Percentiles rank a stretch among this genome's conserved stretches.
Conservation (phyloP, 2,797 vertebrate genomes). For the Spinus pinus region DNA sequence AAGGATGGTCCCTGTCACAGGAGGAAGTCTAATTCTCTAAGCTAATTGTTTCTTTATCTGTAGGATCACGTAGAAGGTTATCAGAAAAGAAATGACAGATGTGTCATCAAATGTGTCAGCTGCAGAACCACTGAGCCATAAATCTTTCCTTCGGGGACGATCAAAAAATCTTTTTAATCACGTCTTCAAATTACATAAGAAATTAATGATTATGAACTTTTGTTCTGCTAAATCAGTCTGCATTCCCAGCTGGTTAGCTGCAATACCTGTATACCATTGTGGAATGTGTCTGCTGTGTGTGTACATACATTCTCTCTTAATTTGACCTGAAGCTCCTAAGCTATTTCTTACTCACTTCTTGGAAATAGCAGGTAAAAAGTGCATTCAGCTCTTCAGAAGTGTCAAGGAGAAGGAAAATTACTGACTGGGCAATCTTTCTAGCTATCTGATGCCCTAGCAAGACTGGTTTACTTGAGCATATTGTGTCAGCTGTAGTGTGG, state of each 20-base stretch:
- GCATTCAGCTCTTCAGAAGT: not conserved
- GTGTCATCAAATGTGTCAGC: not conserved
- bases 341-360: not conserved
- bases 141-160: not conserved
- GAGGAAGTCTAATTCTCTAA: not conserved
- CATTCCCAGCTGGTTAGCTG: not conserved
- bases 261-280: not conserved
- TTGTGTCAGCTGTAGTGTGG: not conserved
- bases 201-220: not conserved
- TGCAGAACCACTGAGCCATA: not conserved
- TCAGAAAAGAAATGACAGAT: not conserved
- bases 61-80: not conserved
- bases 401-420: not conserved
- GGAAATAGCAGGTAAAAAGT: not conserved
- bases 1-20: not conserved
- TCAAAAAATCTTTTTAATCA: not conserved
- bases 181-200: not conserved
- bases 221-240: not conserved
- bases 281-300: not conserved
- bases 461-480: not conserved
- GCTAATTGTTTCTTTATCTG: not conserved
- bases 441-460: not conserved
- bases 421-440: not conserved
- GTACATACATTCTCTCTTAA: not conserved
- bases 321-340: not conserved